Evolutionary conservation across 2,888 invertebrate genomes (phyloP).

Genomic region (Hypena proboscidalis): DNA sequence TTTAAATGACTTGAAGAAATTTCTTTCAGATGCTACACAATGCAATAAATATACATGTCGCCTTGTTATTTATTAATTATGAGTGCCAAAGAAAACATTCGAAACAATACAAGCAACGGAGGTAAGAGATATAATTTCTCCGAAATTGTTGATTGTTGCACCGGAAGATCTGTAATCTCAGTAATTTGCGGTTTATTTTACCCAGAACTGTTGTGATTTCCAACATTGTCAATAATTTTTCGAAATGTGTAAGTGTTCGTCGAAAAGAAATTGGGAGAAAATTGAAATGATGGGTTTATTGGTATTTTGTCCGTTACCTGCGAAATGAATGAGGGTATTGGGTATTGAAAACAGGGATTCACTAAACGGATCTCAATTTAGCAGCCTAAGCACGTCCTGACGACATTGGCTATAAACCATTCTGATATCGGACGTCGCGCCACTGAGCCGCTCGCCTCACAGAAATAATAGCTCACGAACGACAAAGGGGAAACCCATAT

Average conservation of each 20-base stretch:
- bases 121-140: slow-evolving; percentile 35
- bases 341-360: slow-evolving; percentile 30
- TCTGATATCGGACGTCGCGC: slow-evolving; percentile 65
- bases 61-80: too few relatives aligned
- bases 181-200: neutral
- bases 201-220: neutral
- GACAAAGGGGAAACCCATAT: slow-evolving; percentile 43
- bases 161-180: neutral
- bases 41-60: neutral
- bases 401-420: slow-evolving; percentile 71
- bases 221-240: too few relatives aligned
- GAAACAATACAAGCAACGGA: slow-evolving; percentile 23
- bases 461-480: slow-evolving; percentile 52
- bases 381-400: slow-evolving; percentile 61
- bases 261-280: too few relatives aligned
- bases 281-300: too few relatives aligned
- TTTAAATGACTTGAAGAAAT: too few relatives aligned
- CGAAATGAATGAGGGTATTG: slow-evolving; percentile 5
- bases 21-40: neutral
- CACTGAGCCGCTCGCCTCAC: slow-evolving; percentile 53
- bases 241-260: too few relatives aligned
- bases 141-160: slow-evolving; percentile 8
- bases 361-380: slow-evolving; percentile 47
- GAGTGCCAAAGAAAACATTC: slow-evolving; percentile 1
- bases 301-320: too few relatives aligned